Base-by-base conservation (phyloP, 2,113 vertebrate genomes). In the Peucedramus taeniatus region DNA sequence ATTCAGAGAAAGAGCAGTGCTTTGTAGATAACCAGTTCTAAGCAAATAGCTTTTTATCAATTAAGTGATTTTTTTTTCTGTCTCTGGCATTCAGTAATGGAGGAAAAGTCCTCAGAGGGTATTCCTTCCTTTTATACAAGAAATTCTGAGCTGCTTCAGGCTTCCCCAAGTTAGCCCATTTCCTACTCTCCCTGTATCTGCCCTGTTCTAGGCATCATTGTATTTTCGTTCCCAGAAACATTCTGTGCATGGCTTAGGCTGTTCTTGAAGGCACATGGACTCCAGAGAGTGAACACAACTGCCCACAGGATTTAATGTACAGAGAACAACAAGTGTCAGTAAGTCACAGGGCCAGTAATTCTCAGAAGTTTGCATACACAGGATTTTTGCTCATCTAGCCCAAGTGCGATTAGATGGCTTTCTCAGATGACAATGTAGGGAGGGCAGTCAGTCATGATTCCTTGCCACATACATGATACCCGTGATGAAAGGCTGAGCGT, bases 31-130 rank as follows among this genome's bases (percentile, higher is more conserved):
- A 76, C 49, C 27, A 60, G 77, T 86, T 87, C 74, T 78, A 56
- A 56, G 26, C 0, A 0, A 89, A 70, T 70, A 83, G 72, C 45
- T 93, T 92, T 96, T 96, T 93, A 94, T 86, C 33, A 3, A 86
- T 88, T 47, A 47, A 76, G 50, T 61, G 26, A 37, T 22, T 60
- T 94, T 95, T 96, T 95, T 82, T 45, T 71, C 51, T 94, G 61
- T 93, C 33, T 85, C 86, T 95, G 89, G 47, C 71, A 85, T 91
- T 94, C 80, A 72, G 79, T 92, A 72, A 95, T 97, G 91, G 81
- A 84, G 94, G 89, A 75, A 75, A 94, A 89, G 47, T 82, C 50
- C 80, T 88, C 65, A 91, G 85, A 82, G 92, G 79, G 54, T 44
- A 92, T 86, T 81, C 64, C 47, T 93, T 90, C 94, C 71, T 86